Percentiles rank a stretch among this genome's conserved stretches.
Conservation (phyloP, 1,140 invertebrate genomes). For the Rhyacophila brunnea region DNA sequence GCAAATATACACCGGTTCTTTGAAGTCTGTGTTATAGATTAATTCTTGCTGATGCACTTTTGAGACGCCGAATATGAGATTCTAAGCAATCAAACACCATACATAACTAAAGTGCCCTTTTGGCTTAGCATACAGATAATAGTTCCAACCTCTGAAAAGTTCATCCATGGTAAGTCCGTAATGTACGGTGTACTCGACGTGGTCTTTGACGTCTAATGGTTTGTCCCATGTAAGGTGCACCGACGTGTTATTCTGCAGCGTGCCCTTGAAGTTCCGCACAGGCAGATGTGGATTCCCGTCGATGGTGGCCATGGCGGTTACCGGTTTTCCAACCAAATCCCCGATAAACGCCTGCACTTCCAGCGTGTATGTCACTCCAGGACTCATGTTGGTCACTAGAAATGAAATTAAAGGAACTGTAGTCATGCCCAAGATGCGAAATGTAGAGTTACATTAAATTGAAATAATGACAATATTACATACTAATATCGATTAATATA, state of each 20-base stretch:
- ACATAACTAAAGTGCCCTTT: too few relatives aligned
- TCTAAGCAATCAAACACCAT: too few relatives aligned
- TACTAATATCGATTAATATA: too few relatives aligned
- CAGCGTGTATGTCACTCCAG: slow-evolving; percentile 59
- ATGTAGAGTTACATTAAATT: too few relatives aligned
- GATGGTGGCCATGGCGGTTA: slow-evolving; percentile 53
- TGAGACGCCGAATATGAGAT: too few relatives aligned
- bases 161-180: slow-evolving; percentile 55
- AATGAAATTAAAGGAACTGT: not conserved
- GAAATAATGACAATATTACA: too few relatives aligned
- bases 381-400: slow-evolving; percentile 47
- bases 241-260: slow-evolving; percentile 58
- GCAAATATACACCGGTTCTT: too few relatives aligned
- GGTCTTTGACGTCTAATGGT: slow-evolving; percentile 51
- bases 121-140: too few relatives aligned
- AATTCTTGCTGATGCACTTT: too few relatives aligned
- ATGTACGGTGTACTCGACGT: slow-evolving; percentile 66
- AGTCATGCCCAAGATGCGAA: too few relatives aligned
- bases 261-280: slow-evolving; percentile 51
- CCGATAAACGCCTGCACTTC: slow-evolving; percentile 64
- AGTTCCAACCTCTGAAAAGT: slow-evolving; percentile 51
- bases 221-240: slow-evolving; percentile 66
- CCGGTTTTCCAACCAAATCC: slow-evolving; percentile 57
- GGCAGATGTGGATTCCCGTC: slow-evolving; percentile 57
- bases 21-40: too few relatives aligned